These are phyloP conservation scores for Semnopithecus entellus DNA, from an alignment of 2,113 vertebrate genomes.

Conservation along the genomic window DNA sequence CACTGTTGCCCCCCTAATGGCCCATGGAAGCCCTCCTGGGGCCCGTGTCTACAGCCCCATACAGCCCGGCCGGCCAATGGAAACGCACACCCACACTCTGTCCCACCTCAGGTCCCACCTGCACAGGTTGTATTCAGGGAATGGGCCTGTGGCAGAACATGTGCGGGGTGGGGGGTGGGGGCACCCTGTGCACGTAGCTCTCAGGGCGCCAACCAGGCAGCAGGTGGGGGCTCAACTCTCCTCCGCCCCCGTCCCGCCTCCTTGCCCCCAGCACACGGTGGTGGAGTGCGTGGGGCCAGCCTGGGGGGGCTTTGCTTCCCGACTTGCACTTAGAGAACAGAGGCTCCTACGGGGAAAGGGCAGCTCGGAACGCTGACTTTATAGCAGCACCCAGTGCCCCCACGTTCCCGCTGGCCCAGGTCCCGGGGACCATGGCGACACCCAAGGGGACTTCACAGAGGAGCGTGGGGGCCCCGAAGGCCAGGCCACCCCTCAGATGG, in stretches of 20 bases:
- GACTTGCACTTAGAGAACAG: background rate
- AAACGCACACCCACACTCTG: background rate
- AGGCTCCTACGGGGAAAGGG: background rate
- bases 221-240: background rate
- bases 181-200: no score
- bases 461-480: background rate
- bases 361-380: background rate
- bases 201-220: background rate
- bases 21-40: background rate
- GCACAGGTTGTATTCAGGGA: no score
- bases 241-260: background rate
- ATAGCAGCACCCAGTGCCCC: background rate
- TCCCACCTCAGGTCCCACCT: background rate
- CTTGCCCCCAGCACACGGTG: background rate
- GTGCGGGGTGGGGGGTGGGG: fast-evolving
- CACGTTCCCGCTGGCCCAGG: background rate
- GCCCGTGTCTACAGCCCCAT: background rate
- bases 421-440: background rate
- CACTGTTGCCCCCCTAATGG: no score
- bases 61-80: background rate
- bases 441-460: background rate
- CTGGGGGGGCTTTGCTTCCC: no score
- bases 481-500: fast-evolving
- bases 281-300: background rate
- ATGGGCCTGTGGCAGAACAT: background rate